Conservation (phyloP, 2,888 invertebrate genomes). For the Pasiphila rectangulata region DNA sequence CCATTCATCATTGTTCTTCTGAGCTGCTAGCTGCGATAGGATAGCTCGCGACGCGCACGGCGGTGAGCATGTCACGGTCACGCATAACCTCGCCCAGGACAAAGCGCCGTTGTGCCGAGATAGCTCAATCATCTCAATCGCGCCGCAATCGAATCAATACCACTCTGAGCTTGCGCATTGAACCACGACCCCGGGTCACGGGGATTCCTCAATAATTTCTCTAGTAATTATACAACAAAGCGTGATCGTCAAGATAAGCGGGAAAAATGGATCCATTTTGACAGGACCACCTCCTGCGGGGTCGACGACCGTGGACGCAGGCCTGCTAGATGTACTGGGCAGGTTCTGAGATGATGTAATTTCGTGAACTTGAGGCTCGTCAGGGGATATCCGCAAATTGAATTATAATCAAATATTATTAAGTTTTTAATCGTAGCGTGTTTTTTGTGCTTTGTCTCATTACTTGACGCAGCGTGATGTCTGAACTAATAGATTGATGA, state of each 20-base stretch:
- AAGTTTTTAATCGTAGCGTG: constrained; percentile 26
- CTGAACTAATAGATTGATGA: neutral
- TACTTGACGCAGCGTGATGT: constrained; percentile 19
- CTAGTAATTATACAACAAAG: constrained; percentile 57
- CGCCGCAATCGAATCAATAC: constrained; percentile 27
- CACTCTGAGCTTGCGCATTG: constrained; percentile 41
- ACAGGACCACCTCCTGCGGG: constrained; percentile 47
- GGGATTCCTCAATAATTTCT: constrained; percentile 38
- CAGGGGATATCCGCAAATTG: constrained; percentile 32
- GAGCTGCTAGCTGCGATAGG: constrained; percentile 25
- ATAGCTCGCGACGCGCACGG: constrained; percentile 15
- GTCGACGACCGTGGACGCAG: constrained; percentile 40
- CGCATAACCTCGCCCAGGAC: constrained; percentile 18
- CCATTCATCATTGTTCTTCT: constrained; percentile 40
- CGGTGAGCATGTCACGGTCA: constrained; percentile 28
- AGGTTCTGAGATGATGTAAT: constrained; percentile 33
- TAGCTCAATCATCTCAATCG: constrained; percentile 51
- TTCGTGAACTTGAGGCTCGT: constrained; percentile 22
- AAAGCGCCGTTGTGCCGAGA: constrained; percentile 28
- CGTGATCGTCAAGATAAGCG: constrained; percentile 51
- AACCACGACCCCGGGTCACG: constrained; percentile 48
- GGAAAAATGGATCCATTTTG: constrained; percentile 50
- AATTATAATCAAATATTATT: constrained; percentile 34
- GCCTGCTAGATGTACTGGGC: constrained; percentile 28
- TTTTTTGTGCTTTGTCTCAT: constrained; percentile 31